Percentiles rank a stretch among this genome's conserved stretches.
These are phyloP conservation scores for Exocentrus adspersus DNA, from an alignment of 2,888 invertebrate genomes.

Conservation along the genomic window DNA sequence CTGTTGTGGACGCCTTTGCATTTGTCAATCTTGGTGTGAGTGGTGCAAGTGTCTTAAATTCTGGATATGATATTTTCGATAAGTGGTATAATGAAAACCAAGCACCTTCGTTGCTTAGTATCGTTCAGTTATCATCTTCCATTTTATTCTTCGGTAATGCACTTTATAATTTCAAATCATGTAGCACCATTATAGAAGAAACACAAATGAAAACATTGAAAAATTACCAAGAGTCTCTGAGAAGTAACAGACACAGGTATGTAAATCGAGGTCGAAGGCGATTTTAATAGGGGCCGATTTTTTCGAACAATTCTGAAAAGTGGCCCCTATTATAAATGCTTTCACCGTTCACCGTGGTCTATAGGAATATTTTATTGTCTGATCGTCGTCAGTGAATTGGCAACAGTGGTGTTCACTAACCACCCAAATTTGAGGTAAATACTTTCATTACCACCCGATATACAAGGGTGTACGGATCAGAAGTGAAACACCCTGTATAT, in stretches of 20 bases:
- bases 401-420: too few species aligned
- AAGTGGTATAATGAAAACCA: slow-evolving; percentile 44
- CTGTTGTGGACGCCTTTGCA: slow-evolving; percentile 44
- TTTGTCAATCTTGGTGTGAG: slow-evolving; percentile 47
- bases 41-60: slow-evolving; percentile 46
- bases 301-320: too few species aligned
- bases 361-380: too few species aligned
- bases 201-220: slow-evolving; percentile 67
- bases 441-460: too few species aligned
- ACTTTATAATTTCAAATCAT: slow-evolving; percentile 45
- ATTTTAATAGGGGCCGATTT: too few species aligned
- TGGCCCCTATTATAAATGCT: too few species aligned
- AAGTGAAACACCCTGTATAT: too few species aligned
- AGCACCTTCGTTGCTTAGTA: slow-evolving; percentile 62
- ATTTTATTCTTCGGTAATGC: slow-evolving; percentile 50
- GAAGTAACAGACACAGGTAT: slow-evolving; percentile 67
- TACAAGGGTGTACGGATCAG: too few species aligned
- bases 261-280: too few species aligned
- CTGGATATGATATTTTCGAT: slow-evolving; percentile 43
- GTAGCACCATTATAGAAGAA: slow-evolving; percentile 61
- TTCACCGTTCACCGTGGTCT: too few species aligned
- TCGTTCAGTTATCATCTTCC: slow-evolving; percentile 46
- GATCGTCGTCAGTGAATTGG: too few species aligned
- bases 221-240: slow-evolving; percentile 65
- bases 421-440: too few species aligned